Evolutionary conservation across 2,113 vertebrate species (phyloP).

Genomic region (Orientallactaga bullata): DNA sequence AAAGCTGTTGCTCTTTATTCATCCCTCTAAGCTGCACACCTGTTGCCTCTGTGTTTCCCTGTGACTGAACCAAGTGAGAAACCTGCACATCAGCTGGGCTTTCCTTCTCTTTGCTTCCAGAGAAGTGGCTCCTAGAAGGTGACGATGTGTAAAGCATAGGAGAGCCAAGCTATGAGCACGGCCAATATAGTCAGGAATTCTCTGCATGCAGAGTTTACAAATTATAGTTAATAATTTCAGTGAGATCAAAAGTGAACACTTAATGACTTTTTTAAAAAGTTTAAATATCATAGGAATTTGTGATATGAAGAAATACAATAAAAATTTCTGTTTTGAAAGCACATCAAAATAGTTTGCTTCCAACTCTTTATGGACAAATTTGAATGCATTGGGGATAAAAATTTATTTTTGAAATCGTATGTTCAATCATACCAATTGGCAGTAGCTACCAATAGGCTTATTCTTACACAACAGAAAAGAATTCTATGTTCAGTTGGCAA

Average conservation of each 20-base stretch:
- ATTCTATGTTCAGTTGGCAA: neutral
- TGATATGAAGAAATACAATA: slow-evolving; percentile 9
- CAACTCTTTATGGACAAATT: neutral
- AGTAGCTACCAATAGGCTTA: neutral
- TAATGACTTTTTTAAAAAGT: neutral
- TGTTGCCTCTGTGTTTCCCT: neutral
- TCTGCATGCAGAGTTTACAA: neutral
- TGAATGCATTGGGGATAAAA: neutral
- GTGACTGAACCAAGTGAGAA: neutral
- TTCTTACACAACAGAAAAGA: neutral
- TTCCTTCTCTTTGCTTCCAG: too few relatives aligned
- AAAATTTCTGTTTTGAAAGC: neutral
- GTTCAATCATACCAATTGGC: neutral
- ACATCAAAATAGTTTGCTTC: neutral
- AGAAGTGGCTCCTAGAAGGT: neutral
- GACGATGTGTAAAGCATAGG: neutral
- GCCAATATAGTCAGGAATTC: neutral
- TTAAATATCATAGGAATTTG: neutral
- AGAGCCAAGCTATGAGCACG: neutral
- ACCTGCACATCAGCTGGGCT: too few relatives aligned
- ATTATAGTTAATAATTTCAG: slow-evolving; percentile 17
- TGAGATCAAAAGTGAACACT: neutral
- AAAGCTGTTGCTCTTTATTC: neutral
- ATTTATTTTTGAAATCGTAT: neutral
- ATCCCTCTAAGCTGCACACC: neutral